Evolutionary conservation across 1,140 invertebrate genomes (phyloP).

Genomic region (Aphelinus atriplicis): DNA sequence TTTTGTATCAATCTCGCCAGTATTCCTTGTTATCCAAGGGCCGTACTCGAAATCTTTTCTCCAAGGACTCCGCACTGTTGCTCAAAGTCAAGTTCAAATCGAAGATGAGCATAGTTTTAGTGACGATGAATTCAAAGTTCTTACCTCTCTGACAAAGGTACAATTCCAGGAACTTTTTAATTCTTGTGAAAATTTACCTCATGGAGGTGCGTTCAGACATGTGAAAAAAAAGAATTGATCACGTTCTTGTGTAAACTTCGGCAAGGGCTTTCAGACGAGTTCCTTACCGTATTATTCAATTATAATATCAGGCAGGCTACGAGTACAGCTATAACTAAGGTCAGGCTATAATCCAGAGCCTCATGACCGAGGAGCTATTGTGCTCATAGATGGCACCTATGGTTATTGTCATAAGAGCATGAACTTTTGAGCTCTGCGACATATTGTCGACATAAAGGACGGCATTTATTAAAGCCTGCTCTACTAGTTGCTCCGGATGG

Average conservation of each 20-base stretch:
- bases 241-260: slow-evolving; percentile 39
- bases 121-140: slow-evolving; percentile 25
- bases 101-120: slow-evolving; percentile 27
- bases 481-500: too few species aligned
- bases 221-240: slow-evolving; percentile 28
- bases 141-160: slow-evolving; percentile 8
- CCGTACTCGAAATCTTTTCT: slow-evolving; percentile 25
- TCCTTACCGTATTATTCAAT: slow-evolving; percentile 1
- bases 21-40: slow-evolving; percentile 8
- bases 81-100: background rate
- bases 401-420: background rate
- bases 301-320: too few species aligned
- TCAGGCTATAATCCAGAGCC: slow-evolving; percentile 19
- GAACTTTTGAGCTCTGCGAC: background rate
- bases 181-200: slow-evolving; percentile 21
- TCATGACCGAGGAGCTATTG: background rate
- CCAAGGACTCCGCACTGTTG: slow-evolving; percentile 21
- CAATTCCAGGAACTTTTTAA: slow-evolving; percentile 26
- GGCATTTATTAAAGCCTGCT: background rate
- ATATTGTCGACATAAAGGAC: slow-evolving; percentile 6
- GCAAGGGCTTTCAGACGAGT: slow-evolving; percentile 39
- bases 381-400: background rate
- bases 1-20: too few species aligned
- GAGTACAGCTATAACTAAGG: slow-evolving; percentile 1
- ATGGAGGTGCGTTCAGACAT: slow-evolving; percentile 15